Evolutionary conservation across 2,888 invertebrate genomes (phyloP).

Genomic region (Glaucopsyche alexis): DNA sequence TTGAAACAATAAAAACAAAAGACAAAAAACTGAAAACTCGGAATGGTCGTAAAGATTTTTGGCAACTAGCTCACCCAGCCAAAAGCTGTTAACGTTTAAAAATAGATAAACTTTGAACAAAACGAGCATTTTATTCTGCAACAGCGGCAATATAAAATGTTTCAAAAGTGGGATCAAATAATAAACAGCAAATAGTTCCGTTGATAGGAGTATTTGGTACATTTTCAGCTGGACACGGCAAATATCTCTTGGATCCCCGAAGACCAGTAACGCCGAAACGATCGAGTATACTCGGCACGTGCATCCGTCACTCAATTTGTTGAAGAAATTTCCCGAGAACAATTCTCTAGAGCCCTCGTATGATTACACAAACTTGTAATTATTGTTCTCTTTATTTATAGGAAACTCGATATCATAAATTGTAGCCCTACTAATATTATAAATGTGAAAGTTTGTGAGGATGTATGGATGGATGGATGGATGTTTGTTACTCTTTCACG

Average conservation of each 20-base stretch:
- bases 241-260: conserved; percentile 2
- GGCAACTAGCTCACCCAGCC: conserved; percentile 15
- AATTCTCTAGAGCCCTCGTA: conserved; percentile 22
- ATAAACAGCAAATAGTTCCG: conserved; percentile 4
- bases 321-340: conserved; percentile 1
- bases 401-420: not conserved
- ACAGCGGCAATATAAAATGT: conserved; percentile 2
- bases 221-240: conserved; percentile 8
- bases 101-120: conserved; percentile 17
- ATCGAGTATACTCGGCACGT: conserved; percentile 41
- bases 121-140: conserved; percentile 16
- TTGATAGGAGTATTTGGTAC: not conserved
- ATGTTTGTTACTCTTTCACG: too few relatives aligned
- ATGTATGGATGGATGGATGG: too few relatives aligned
- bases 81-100: conserved; percentile 16
- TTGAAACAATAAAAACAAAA: conserved; percentile 17
- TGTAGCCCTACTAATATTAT: too few relatives aligned
- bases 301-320: conserved; percentile 32
- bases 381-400: not conserved
- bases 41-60: conserved; percentile 20
- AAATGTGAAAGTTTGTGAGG: too few relatives aligned
- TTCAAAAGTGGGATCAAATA: conserved; percentile 18
- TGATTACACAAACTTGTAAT: conserved; percentile 21
- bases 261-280: conserved; percentile 27
- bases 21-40: conserved; percentile 11